Conservation (phyloP, 1,140 invertebrate species). For the Orchesella cincta region DNA sequence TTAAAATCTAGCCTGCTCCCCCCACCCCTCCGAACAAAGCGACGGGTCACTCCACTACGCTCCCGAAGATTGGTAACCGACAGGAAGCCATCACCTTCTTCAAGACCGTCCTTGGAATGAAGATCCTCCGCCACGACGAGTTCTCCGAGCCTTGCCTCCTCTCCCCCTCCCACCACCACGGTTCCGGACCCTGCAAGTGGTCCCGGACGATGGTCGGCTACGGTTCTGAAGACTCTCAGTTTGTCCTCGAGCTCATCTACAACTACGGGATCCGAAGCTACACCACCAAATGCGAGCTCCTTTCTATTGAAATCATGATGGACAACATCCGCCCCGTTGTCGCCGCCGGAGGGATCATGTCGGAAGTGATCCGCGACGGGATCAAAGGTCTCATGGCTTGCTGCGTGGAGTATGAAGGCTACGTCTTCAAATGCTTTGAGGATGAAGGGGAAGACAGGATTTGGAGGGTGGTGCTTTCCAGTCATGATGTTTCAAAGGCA, state of each 20-base stretch:
- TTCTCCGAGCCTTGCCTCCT: too few relatives aligned
- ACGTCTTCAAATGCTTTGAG: not conserved
- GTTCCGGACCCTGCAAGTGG: too few relatives aligned
- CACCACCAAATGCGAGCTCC: constrained; percentile 19
- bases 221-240: constrained; percentile 90
- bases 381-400: not conserved
- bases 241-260: constrained; percentile 96
- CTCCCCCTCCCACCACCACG: too few relatives aligned
- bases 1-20: too few relatives aligned
- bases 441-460: not conserved
- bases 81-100: constrained; percentile 83
- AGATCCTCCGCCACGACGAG: constrained; percentile 98
- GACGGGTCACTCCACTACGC: constrained; percentile 90
- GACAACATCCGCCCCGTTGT: not conserved
- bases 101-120: constrained; percentile 87
- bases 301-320: not conserved
- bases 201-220: constrained; percentile 99
- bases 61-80: constrained; percentile 89
- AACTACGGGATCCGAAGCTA: constrained; percentile 92
- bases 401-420: not conserved
- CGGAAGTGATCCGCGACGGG: too few relatives aligned
- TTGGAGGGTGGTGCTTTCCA: constrained; percentile 51
- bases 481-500: constrained; percentile 74
- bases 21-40: too few relatives aligned
- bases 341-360: not conserved